Percentiles rank a stretch among this genome's conserved stretches.
These are phyloP conservation scores for Alviniconcha marisindica DNA, from an alignment of 1,140 invertebrate genomes.

Conservation along the genomic window DNA sequence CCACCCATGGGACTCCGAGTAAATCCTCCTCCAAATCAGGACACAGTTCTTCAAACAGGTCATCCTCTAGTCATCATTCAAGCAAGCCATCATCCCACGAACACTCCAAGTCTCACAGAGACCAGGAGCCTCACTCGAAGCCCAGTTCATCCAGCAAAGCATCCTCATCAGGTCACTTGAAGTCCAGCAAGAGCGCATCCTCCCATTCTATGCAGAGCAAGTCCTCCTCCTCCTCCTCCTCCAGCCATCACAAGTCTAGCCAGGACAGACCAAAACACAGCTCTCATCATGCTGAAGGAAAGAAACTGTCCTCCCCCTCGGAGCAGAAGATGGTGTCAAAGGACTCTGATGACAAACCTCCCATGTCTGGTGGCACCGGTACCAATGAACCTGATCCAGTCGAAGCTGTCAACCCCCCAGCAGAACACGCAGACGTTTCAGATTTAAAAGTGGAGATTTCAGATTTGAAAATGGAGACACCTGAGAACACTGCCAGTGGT, in stretches of 20 bases:
- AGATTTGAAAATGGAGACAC: too few species aligned
- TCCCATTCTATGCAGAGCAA: neutral
- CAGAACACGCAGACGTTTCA: too few species aligned
- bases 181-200: neutral
- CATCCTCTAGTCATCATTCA: neutral
- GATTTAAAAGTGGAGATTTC: too few species aligned
- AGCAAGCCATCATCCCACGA: constrained; percentile 2
- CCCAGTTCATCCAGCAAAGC: constrained; percentile 12
- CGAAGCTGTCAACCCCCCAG: too few species aligned
- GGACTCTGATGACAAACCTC: too few species aligned
- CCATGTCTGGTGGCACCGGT: too few species aligned
- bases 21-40: constrained; percentile 5
- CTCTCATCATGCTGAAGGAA: neutral
- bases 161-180: neutral
- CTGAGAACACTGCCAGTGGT: too few species aligned
- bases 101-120: neutral
- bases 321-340: too few species aligned
- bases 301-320: neutral
- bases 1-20: neutral
- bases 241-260: neutral
- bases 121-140: neutral
- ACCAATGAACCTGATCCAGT: too few species aligned
- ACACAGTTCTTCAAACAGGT: neutral
- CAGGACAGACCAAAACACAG: neutral
- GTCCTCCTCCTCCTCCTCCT: neutral